Evolutionary conservation across 2,113 vertebrate species (phyloP), one percentile per base, ranked within the genome.

Genomic region (Hypomesus transpacificus): DNA sequence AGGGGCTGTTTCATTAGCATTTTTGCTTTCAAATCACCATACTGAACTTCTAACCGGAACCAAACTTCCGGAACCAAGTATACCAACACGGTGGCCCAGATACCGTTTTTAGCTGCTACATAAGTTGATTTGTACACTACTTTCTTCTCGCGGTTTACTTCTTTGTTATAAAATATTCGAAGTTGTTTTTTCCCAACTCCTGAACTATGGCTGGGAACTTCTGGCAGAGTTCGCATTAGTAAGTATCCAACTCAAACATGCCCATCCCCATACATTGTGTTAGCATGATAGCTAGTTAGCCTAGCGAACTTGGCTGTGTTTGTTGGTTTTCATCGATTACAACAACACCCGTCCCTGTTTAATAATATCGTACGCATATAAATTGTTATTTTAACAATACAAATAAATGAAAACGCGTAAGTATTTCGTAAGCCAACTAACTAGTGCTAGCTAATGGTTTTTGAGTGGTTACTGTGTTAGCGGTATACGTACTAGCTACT

Each of bases 201-300:
- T 58, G 4, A 65, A 68, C 76, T 56, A 93, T 93, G 92, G 92
- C 92, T 51, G 92, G 92, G 68, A 93, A 93, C 84, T 92, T 93
- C 75, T 93, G 92, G 91, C 92, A 93, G 77, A 93, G 92, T 81
- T 93, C 92, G 60, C 92, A 93, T 77, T 93, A 93, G 92, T 93
- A 87, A 85, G 92, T 91, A 59, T 77, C 53, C 14, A 8, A 11
- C 0, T 9, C 31, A 34, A 3, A 17, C 0, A 21, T 0, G 8
- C 72, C 54, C 17, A 3, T 0, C 6, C 72, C 54, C 17, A 2
- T 34, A 34, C 31, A 4, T 34, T 82, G 68, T 86, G 75, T 84
- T 21, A 68, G 74, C 77, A 87, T 87, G 89, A 88, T 90, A 75
- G 56, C 57, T 17, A 51, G 63, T 31, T 16, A 26, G 26, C 60